Conservation (phyloP, 2,888 invertebrate genomes). For the Amphimallon solstitiale region DNA sequence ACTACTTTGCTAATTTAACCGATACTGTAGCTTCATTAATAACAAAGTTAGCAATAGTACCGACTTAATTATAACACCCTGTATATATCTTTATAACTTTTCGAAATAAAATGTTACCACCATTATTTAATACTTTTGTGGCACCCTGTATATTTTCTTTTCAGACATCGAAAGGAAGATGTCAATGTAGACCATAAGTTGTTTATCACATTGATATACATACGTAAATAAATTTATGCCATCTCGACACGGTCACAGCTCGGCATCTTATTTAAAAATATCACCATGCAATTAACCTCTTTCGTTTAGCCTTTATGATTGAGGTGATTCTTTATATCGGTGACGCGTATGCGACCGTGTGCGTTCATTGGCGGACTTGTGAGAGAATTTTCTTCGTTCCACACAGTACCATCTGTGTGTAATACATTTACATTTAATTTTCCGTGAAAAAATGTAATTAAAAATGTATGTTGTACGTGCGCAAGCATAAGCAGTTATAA, state of each 20-base stretch:
- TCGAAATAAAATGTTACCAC: too few species aligned
- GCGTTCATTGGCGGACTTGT: constrained; percentile 13
- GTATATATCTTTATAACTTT: too few species aligned
- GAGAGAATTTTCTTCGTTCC: constrained; percentile 1
- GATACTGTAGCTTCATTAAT: too few species aligned
- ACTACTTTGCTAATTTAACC: too few species aligned
- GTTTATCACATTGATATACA: neutral
- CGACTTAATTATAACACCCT: too few species aligned
- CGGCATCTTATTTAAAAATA: constrained; percentile 5
- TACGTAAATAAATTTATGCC: neutral
- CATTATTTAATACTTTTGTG: too few species aligned
- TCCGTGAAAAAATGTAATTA: constrained; percentile 13
- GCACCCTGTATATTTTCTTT: too few species aligned
- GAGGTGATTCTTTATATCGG: constrained; percentile 10
- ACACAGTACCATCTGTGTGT: neutral
- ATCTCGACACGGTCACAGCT: neutral
- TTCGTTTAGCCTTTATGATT: constrained; percentile 12
- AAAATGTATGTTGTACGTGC: neutral
- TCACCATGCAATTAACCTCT: constrained; percentile 20
- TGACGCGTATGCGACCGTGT: neutral
- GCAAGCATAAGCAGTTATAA: neutral
- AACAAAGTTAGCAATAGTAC: too few species aligned
- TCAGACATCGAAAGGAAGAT: neutral
- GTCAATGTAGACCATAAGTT: neutral
- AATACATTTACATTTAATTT: constrained; percentile 7